Percentiles rank a stretch among this genome's conserved stretches.
Conservation (phyloP, 2,797 vertebrate genomes). For the Pseudocheirus occidentalis region DNA sequence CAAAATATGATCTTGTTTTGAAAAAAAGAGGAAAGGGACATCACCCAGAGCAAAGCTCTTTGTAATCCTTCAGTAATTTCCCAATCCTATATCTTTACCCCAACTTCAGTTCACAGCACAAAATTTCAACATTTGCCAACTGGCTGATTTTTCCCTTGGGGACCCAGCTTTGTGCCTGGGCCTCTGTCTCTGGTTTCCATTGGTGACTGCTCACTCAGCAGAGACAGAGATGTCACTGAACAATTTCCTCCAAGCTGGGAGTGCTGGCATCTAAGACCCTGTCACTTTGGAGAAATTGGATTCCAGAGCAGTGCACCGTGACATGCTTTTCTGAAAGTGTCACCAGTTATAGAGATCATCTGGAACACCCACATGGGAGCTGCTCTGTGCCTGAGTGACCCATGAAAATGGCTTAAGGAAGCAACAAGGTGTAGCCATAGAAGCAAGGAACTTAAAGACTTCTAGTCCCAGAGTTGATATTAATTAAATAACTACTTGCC, state of each 20-base stretch:
- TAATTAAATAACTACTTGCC: neutral
- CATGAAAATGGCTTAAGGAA: neutral
- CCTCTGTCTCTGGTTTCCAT: neutral
- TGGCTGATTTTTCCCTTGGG: neutral
- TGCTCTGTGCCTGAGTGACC: neutral
- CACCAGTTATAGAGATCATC: neutral
- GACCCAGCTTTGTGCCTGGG: neutral
- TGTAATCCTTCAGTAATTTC: neutral
- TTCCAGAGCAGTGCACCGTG: conserved; percentile 4
- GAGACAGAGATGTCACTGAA: neutral
- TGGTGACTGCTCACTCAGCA: neutral
- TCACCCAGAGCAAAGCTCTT: neutral
- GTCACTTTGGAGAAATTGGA: conserved; percentile 6
- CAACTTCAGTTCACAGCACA: neutral
- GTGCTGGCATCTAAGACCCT: neutral
- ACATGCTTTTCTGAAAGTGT: conserved; percentile 2
- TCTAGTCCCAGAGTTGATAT: neutral
- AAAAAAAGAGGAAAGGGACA: neutral
- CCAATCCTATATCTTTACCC: neutral
- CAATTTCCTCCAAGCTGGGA: neutral
- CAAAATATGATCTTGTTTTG: neutral
- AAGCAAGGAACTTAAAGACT: neutral
- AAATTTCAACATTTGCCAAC: neutral
- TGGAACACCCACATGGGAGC: neutral
- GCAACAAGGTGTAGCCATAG: neutral